Evolutionary conservation across 2,797 vertebrate genomes (phyloP), one percentile per base, ranked within the genome.

Genomic region (Hemibagrus guttatus): DNA sequence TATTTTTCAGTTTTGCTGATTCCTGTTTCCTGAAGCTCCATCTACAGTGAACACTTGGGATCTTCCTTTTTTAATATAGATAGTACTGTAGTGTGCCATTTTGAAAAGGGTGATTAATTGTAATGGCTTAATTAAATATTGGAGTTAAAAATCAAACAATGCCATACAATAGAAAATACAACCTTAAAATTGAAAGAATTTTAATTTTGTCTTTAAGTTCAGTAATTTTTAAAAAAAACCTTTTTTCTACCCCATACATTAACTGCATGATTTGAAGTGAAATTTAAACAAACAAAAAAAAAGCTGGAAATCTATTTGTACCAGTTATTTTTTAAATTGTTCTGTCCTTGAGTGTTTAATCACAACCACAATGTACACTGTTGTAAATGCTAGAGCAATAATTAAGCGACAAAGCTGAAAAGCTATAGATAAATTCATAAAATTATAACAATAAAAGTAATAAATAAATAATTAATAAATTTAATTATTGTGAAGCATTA

Each of bases 1-100:
- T 61, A 13, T 85, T 81, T 94, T 95, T 78, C 92, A 96, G 95
- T 96, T 96, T 91, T 96, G 96, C 94, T 96, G 94, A 96, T 89
- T 88, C 83, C 81, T 86, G 87, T n/a, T 75, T 61, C n/a, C n/a
- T n/a, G 76, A 61, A 81, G 58, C 31, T 80, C 35, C 63, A 87
- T 69, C 79, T 79, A 79, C 86, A 86, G 28, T 72, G 56, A 84
- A 63, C 74, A 86, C 58, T 75, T 46, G 26, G 52, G 61, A 26
- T 82, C 66, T 64, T 42, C 17, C 14, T 72, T 72, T 72, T 81
- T 86, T 31, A 87, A 71, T 80, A 19, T 78, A 66, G n/a, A 83
- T 68, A 68, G 52, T 26, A 64, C 19, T 63, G 21, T 75, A 63
- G 69, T 75, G 46, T 86, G 52, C 58, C n/a, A 16, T 74, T 71